Conservation (phyloP, 2,797 vertebrate species). For the Pampus argenteus region DNA sequence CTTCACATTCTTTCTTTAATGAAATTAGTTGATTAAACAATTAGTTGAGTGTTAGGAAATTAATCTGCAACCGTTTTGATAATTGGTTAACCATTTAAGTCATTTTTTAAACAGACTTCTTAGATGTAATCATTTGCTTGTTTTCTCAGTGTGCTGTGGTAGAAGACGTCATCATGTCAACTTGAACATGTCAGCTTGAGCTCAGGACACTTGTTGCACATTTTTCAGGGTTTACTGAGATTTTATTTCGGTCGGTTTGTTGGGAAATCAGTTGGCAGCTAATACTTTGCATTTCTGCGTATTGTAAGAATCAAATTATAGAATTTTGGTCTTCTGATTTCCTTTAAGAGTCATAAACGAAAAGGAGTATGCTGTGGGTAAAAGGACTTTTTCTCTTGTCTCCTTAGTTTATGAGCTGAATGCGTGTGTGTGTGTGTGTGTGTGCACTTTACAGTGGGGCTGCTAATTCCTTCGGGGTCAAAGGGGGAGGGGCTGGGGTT, state of each 20-base stretch:
- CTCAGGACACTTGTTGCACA: not conserved
- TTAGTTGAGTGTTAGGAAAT: not conserved
- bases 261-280: not conserved
- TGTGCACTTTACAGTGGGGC: slow-evolving; percentile 63
- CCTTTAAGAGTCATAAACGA: not conserved
- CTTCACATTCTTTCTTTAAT: too few relatives aligned
- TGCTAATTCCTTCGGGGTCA: slow-evolving; percentile 77
- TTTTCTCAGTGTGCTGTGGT: not conserved
- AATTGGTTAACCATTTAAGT: not conserved
- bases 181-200: not conserved
- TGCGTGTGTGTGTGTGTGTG: slow-evolving; percentile 10
- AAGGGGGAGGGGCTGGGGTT: slow-evolving; percentile 77
- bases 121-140: not conserved
- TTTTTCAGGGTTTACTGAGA: not conserved
- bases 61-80: not conserved
- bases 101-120: not conserved
- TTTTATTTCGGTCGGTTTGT: not conserved
- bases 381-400: not conserved
- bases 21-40: not conserved
- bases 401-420: slow-evolving; percentile 26
- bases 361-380: not conserved
- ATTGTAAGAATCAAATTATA: not conserved
- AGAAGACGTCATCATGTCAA: too few relatives aligned
- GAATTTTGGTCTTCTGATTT: not conserved
- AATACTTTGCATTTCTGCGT: not conserved